These are phyloP conservation scores for Poeciliopsis gracilis DNA, from an alignment of 2,797 vertebrate genomes.

Conservation along the genomic window DNA sequence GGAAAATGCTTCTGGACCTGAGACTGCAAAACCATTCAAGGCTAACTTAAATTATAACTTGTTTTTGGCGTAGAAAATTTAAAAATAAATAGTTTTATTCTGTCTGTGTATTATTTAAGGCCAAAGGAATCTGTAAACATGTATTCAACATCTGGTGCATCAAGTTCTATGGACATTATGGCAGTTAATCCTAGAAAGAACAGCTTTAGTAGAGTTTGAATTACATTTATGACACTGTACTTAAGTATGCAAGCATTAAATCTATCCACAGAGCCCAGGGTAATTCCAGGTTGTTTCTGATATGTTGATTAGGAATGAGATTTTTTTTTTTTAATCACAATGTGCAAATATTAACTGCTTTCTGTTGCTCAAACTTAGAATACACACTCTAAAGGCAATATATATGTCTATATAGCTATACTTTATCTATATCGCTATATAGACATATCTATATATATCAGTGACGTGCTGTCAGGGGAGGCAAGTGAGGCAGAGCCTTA, in stretches of 20 bases:
- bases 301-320: constrained; percentile 19
- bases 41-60: constrained; percentile 9
- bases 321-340: neutral
- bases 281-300: constrained; percentile 21
- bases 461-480: no score
- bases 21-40: constrained; percentile 28
- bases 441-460: no score
- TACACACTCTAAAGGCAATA: constrained; percentile 9
- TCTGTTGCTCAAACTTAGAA: constrained; percentile 17
- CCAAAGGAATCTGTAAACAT: constrained; percentile 57
- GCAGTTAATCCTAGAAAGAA: constrained; percentile 25
- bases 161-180: constrained; percentile 34
- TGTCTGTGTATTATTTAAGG: neutral
- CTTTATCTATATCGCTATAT: no score
- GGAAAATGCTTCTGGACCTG: constrained; percentile 23
- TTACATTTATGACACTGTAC: constrained; percentile 49
- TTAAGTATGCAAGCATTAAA: constrained; percentile 49
- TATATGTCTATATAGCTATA: neutral
- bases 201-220: constrained; percentile 16
- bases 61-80: constrained; percentile 13
- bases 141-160: constrained; percentile 35
- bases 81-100: constrained; percentile 54
- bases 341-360: constrained; percentile 11
- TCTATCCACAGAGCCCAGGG: constrained; percentile 13
- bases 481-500: no score